Base-by-base conservation (phyloP, 1,140 invertebrate species). In the Pseudomyrmex dendroicus region DNA sequence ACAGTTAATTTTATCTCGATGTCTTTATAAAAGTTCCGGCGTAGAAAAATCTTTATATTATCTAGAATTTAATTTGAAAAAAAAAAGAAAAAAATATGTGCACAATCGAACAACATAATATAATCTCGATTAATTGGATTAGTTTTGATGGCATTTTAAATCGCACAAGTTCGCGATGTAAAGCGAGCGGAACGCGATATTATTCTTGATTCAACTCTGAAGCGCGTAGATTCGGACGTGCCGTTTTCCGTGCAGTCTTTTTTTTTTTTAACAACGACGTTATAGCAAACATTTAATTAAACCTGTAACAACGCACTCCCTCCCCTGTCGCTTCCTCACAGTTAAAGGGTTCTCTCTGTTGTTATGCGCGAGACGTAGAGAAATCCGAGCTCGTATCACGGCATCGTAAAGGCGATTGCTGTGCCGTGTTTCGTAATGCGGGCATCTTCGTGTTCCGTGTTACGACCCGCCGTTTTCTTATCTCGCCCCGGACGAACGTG, bases 241-340 rank as follows among this genome's bases (percentile, higher is more conserved):
- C 63, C 66, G 88, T 80, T 86, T 88, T 88, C 67, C 66, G 62
- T 57, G 59, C 59, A 35, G 35, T 35, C 7, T 35, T 35, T 7
- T 61, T 25, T 25, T 25, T 25, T 63, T 85, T 88, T 77, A 78
- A 59, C 70, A 59, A 57, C 57, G 22, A 35, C 62, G 78, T 89
- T 83, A 92, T 68, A 90, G 86, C 74, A 91, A 91, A 93, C 91
- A 90, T 93, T 93, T 90, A 93, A 93, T 93, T 93, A 92, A 92
- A 92, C 86, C 91, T 92, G 90, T 89, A 89, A 88, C 83, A 77
- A 82, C 20, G 35, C 48, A 15, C n/a, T 35, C 3, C 12, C 35
- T 8, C 17, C 13, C n/a, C 13, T 2, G 2, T 17, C 61, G 52
- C 61, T 35, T 25, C 17, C 52, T 83, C 70, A 52, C 52, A 77